Percentiles rank a stretch among this genome's conserved stretches.
These are phyloP conservation scores for Operophtera brumata DNA, from an alignment of 2,888 invertebrate species.

Conservation along the genomic window DNA sequence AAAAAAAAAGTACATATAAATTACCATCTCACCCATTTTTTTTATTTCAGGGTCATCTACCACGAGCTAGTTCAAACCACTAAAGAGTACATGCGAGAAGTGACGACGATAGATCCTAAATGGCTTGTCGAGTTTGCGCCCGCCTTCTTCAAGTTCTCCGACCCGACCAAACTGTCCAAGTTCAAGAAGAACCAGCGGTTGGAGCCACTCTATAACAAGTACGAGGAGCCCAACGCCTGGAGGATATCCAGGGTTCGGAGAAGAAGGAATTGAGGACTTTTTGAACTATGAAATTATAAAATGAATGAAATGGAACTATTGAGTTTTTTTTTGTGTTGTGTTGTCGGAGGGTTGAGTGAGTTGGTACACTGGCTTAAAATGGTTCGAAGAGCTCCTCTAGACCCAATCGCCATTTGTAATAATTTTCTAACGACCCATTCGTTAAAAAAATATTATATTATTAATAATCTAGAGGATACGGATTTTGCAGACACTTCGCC, in stretches of 20 bases:
- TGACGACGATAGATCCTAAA: constrained; percentile 97
- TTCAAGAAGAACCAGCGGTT: constrained; percentile 99
- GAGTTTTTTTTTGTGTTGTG: not conserved
- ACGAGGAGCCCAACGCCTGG: constrained; percentile 99
- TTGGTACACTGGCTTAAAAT: too few relatives aligned
- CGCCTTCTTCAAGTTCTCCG: constrained; percentile 99
- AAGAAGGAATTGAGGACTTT: constrained; percentile 86
- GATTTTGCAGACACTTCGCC: too few relatives aligned
- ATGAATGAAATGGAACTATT: not conserved
- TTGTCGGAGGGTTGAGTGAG: not conserved
- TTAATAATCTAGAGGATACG: too few relatives aligned
- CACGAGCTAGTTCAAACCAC: constrained; percentile 99
- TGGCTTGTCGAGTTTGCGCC: constrained; percentile 99
- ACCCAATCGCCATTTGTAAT: too few relatives aligned
- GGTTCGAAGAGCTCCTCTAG: too few relatives aligned
- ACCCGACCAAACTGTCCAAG: constrained; percentile 98
- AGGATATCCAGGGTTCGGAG: constrained; percentile 96
- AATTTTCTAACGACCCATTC: too few relatives aligned
- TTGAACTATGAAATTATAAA: not conserved
- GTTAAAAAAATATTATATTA: too few relatives aligned
- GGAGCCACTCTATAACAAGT: constrained; percentile 99
- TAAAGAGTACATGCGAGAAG: constrained; percentile 99
- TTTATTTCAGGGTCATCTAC: constrained; percentile 91
- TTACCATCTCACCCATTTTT: not conserved
- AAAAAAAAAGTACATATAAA: too few relatives aligned